Evolutionary conservation across 2,797 vertebrate species (phyloP).

Genomic region (Otus scops): DNA sequence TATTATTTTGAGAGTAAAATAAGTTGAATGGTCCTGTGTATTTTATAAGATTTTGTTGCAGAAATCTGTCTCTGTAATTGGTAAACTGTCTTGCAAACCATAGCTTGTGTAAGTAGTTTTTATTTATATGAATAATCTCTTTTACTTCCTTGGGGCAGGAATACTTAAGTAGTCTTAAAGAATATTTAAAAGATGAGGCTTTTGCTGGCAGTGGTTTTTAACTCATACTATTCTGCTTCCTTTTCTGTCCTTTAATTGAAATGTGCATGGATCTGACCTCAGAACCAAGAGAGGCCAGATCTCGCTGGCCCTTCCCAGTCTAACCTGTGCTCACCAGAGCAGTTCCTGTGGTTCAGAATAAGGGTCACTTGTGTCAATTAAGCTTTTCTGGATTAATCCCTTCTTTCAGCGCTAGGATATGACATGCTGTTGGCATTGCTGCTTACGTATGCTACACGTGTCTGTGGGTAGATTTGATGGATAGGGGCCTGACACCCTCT

Average conservation of each 20-base stretch:
- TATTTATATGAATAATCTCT: slow-evolving; percentile 2
- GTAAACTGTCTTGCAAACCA: not conserved
- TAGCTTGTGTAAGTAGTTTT: slow-evolving; percentile 24
- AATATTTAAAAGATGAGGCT: slow-evolving; percentile 32
- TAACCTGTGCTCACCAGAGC: not conserved
- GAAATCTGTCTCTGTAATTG: not conserved
- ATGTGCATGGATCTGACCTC: not conserved
- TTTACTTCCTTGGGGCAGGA: slow-evolving; percentile 33
- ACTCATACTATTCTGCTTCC: not conserved
- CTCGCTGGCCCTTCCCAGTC: not conserved
- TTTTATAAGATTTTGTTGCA: not conserved
- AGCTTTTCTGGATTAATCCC: not conserved
- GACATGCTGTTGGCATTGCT: not conserved
- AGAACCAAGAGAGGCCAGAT: not conserved
- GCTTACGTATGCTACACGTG: not conserved
- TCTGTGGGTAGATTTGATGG: not conserved
- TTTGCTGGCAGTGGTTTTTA: slow-evolving; percentile 11
- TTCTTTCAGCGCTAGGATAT: not conserved
- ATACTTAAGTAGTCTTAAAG: slow-evolving; percentile 18
- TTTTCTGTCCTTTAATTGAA: slow-evolving; percentile 21
- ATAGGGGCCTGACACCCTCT: rapidly evolving
- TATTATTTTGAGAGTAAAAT: not conserved
- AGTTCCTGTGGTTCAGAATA: not conserved
- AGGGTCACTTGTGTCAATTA: not conserved
- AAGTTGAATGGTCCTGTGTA: not conserved